Evolutionary conservation across 2,888 invertebrate genomes (phyloP).

Genomic region (Myopa tessellatipennis): DNA sequence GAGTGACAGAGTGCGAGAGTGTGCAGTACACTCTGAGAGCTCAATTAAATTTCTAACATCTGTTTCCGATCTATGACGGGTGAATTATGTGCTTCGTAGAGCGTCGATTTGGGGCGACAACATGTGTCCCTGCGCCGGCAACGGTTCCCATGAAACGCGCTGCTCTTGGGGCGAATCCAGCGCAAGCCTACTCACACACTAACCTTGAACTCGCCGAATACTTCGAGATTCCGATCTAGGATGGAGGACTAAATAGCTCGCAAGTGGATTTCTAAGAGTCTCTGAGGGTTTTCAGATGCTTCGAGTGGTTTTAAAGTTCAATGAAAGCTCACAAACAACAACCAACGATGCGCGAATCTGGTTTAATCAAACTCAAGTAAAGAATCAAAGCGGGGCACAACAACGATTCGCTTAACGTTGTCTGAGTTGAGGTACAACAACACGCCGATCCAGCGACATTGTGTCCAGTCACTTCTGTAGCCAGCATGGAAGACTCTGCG

Average conservation of each 20-base stretch:
- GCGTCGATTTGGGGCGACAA: neutral
- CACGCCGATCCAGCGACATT: neutral
- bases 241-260: no score
- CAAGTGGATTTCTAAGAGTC: no score
- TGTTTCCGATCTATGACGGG: slow-evolving; percentile 31
- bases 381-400: no score
- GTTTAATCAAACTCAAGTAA: no score
- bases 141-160: slow-evolving; percentile 27
- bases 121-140: slow-evolving; percentile 27
- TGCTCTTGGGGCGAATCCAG: neutral
- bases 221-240: neutral
- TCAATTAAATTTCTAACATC: slow-evolving; percentile 39
- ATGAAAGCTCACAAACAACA: no score
- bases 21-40: neutral
- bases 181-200: slow-evolving; percentile 52
- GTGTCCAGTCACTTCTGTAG: slow-evolving; percentile 24
- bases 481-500: no score
- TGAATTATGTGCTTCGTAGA: slow-evolving; percentile 1
- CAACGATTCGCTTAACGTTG: no score
- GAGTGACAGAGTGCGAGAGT: neutral
- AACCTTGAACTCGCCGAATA: slow-evolving; percentile 45
- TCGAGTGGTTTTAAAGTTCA: no score
- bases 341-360: no score
- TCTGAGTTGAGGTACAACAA: no score
- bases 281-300: no score